phyloP scores from a whole-genome alignment of 2,888 invertebrate species.

The Lasioglossum marginatum region DNA sequence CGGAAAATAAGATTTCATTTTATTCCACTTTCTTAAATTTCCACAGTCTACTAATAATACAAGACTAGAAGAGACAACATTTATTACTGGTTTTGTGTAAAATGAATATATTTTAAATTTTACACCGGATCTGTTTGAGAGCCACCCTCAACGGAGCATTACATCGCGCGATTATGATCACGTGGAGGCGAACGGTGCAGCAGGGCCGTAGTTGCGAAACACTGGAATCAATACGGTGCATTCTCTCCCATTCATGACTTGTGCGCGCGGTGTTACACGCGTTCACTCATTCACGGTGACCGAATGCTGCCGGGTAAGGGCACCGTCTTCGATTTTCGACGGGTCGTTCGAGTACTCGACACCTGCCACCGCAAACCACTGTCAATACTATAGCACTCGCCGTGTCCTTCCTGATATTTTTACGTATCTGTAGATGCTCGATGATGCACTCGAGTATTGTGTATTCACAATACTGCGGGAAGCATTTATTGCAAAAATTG shows the following conservation, averaged over 20 bases:
- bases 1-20: too few species aligned
- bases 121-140: not conserved
- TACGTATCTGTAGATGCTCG: too few species aligned
- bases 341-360: not conserved
- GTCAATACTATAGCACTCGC: not conserved
- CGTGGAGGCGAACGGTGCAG: constrained; percentile 65
- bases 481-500: too few species aligned
- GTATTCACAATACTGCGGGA: not conserved
- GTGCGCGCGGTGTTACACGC: constrained; percentile 47
- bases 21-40: too few species aligned
- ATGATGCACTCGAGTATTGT: not conserved
- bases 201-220: constrained; percentile 61
- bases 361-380: not conserved
- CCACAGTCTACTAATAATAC: too few species aligned
- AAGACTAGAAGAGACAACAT: too few species aligned
- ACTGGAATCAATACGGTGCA: constrained; percentile 65
- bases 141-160: constrained; percentile 34
- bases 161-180: constrained; percentile 64
- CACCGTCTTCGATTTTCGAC: constrained; percentile 7
- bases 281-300: constrained; percentile 55
- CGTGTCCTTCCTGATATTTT: not conserved
- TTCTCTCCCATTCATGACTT: constrained; percentile 63
- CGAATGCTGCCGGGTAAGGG: constrained; percentile 16
- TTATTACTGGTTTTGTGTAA: too few species aligned
- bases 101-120: not conserved